Evolutionary conservation across 1,140 invertebrate genomes (phyloP), one percentile per base, ranked within the genome.

Genomic region (Eriosoma lanigerum): DNA sequence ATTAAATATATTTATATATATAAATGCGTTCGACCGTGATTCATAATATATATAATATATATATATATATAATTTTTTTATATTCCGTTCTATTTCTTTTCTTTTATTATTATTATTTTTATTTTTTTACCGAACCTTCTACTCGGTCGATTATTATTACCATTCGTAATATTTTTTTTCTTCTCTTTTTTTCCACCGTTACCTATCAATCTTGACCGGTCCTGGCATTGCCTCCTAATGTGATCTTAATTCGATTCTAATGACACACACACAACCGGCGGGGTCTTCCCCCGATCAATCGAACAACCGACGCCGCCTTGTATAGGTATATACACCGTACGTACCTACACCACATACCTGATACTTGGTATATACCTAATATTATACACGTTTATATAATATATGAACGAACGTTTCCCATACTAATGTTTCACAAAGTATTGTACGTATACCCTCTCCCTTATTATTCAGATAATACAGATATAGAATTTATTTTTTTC

Each of bases 241-340:
- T 78, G 75, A 78, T 78, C 75, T 78, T 78, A 78, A 78, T 78
- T 78, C 56, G 75, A 78, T 78, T 78, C 75, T 78, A 78, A 78
- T 78, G 75, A 78, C 75, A 78, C 54, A 78, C 73, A 60, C 54
- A 62, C 75, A 38, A 3, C 52, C 72, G 75, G 75, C 75, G 75
- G 75, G 56, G 56, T 78, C 75, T 78, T 78, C 75, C 75, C 56
- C 56, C 75, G 75, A 78, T 78, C 75, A 78, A 78, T 78, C 75
- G 75, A 78, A 78, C 75, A 48, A 46, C 75, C 38, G 75, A 38
- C 56, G 54, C 73, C 54, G 29, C 32, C 54, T 3, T 29, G 29
- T 4, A 38, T 26, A 21, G 26, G 52, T 58, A 44, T 29, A 19
- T 46, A 17, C 5, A 38, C 21, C n/a, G 38, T 46, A 68, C 48